Evolutionary conservation across 1,140 invertebrate genomes (phyloP), one percentile per base, ranked within the genome.

Genomic region (Lasaia peninsularis): DNA sequence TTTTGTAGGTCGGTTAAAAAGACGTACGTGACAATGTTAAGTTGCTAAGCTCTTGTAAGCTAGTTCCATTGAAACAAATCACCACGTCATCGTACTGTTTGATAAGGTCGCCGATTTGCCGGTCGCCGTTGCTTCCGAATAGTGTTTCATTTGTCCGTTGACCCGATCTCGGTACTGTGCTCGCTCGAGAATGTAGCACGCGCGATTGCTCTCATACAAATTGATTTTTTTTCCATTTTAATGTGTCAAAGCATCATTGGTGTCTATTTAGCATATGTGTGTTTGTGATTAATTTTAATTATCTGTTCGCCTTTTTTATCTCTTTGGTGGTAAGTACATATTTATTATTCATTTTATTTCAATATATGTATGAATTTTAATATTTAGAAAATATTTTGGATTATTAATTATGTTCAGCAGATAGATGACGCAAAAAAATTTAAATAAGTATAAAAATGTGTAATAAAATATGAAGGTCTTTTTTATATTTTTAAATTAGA

Each of bases 81-180:
- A 48, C 44, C 44, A 48, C 44, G 44, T 48, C 44, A 48, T 24
- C 20, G 11, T 20, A 48, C 40, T 20, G 44, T 48, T 48, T 48
- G 20, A 48, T 48, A 48, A 48, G 40, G 40, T 48, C 40, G 16
- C 40, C 18, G 40, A 21, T 48, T 48, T 48, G 40, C 8, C 16
- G 40, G 40, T 18, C 18, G 40, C n/a, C 40, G 40, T 9, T 21
- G 40, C 40, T 48, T 48, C 40, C 18, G 18, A 48, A 48, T 48
- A 11, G 40, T 48, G 40, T 48, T 40, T 48, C 20, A 48, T 48
- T 48, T 48, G 40, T 48, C 16, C 40, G 20, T 21, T 48, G 40
- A 48, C 40, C 40, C 40, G 40, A 11, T 48, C 10, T 21, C 40
- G 40, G 20, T 21, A 48, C 18, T 48, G 40, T 48, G 40, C 40